Evolutionary conservation across 2,113 vertebrate genomes (phyloP).

Genomic region (Oncorhynchus keta): DNA sequence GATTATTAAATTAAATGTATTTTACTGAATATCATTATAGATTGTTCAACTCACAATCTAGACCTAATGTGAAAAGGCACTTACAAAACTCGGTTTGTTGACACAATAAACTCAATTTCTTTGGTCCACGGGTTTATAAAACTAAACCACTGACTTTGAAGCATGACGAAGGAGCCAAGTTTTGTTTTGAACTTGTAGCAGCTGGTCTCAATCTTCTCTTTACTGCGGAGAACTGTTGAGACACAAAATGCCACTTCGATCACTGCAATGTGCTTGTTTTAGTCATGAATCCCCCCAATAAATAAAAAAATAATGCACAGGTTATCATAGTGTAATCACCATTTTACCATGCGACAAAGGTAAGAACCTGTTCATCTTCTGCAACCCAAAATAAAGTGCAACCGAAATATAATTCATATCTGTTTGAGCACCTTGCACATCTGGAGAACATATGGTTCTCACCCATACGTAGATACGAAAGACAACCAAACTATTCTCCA

Average conservation of each 20-base stretch:
- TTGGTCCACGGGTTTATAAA: conserved; percentile 95
- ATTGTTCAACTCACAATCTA: too few relatives aligned
- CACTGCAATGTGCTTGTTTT: too few relatives aligned
- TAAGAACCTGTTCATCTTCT: too few relatives aligned
- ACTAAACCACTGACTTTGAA: conserved; percentile 93
- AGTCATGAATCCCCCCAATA: too few relatives aligned
- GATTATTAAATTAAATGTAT: too few relatives aligned
- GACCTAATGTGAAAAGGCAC: conserved; percentile 47
- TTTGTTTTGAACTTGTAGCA: conserved; percentile 91
- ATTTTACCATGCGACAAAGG: neutral
- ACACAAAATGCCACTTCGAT: neutral
- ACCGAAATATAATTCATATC: too few relatives aligned
- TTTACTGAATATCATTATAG: too few relatives aligned
- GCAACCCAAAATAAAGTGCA: too few relatives aligned
- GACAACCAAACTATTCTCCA: neutral
- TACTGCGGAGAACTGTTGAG: conserved; percentile 81
- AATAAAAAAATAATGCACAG: too few relatives aligned
- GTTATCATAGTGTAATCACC: too few relatives aligned
- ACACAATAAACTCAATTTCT: conserved; percentile 92
- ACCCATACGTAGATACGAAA: neutral
- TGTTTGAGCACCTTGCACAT: too few relatives aligned
- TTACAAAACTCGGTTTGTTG: conserved; percentile 89
- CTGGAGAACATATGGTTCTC: too few relatives aligned
- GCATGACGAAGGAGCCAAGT: conserved; percentile 83
- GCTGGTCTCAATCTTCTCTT: conserved; percentile 89